These are phyloP conservation scores for Protonibea diacanthus DNA, from an alignment of 2,797 vertebrate species.

Conservation along the genomic window DNA sequence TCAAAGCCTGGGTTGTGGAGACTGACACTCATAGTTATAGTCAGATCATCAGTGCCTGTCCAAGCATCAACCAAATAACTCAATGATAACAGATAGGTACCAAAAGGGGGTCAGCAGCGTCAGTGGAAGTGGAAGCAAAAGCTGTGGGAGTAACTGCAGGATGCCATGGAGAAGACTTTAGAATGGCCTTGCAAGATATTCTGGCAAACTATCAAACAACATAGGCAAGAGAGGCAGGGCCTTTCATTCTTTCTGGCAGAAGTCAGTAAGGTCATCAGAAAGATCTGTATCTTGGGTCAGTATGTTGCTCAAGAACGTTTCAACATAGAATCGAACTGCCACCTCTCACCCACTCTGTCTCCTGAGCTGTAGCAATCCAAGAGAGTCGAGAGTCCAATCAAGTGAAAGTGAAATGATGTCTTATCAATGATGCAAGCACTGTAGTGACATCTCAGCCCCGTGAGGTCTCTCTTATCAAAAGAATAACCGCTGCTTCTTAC, in stretches of 20 bases:
- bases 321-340: neutral
- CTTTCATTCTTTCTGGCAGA: constrained; percentile 12
- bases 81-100: neutral
- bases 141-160: neutral
- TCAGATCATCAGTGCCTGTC: neutral
- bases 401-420: neutral
- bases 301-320: neutral
- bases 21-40: neutral
- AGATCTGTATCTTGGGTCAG: neutral
- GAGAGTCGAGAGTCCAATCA: neutral
- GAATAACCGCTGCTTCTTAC: constrained; percentile 5
- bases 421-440: neutral
- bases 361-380: neutral
- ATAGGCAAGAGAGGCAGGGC: neutral
- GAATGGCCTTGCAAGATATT: neutral
- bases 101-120: neutral
- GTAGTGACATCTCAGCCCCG: neutral
- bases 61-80: neutral
- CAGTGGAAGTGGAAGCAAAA: neutral
- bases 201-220: neutral
- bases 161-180: neutral
- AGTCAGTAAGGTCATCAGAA: neutral
- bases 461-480: constrained; percentile 11
- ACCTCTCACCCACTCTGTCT: neutral
- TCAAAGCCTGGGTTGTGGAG: neutral